Percentiles rank a stretch among this genome's conserved stretches.
phyloP scores from a whole-genome alignment of 2,888 invertebrate genomes.

The Hetaerina titia region DNA sequence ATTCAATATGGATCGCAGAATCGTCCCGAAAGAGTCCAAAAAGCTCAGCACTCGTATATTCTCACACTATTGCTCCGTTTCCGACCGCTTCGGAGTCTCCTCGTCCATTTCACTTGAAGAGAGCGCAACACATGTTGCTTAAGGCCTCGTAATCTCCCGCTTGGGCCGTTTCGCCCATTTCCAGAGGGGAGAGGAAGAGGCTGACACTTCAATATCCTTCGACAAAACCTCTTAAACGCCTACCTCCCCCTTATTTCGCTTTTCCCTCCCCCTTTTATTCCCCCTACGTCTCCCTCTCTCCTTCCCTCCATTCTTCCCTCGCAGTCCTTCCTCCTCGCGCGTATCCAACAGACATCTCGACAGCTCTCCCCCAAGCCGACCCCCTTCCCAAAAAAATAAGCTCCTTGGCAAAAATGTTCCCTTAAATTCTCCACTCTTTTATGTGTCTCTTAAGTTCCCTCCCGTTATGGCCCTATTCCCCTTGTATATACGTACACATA shows the following conservation, averaged over 20 bases:
- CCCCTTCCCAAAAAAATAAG: not conserved
- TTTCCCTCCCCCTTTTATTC: not conserved
- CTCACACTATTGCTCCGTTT: not conserved
- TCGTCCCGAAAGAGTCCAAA: not conserved
- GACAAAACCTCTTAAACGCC: constrained; percentile 3
- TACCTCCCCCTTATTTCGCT: not conserved
- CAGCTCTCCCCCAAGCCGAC: no score
- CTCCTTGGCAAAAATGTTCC: not conserved
- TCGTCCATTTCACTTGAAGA: not conserved
- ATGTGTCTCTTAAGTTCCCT: not conserved
- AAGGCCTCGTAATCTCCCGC: not conserved
- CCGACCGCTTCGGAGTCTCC: not conserved
- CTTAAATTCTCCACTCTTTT: constrained; percentile 1
- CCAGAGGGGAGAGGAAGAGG: not conserved
- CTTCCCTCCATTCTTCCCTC: not conserved
- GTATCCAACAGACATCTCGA: no score
- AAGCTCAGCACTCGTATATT: not conserved
- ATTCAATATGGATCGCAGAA: not conserved
- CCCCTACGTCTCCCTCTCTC: not conserved
- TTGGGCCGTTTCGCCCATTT: not conserved
- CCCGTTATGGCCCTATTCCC: not conserved
- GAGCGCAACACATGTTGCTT: constrained; percentile 30
- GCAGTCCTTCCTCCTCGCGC: not conserved
- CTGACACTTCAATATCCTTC: not conserved
- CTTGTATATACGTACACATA: not conserved